Evolutionary conservation across 2,113 vertebrate species (phyloP).

Genomic region (Rhinopomastus cyanomelas): DNA sequence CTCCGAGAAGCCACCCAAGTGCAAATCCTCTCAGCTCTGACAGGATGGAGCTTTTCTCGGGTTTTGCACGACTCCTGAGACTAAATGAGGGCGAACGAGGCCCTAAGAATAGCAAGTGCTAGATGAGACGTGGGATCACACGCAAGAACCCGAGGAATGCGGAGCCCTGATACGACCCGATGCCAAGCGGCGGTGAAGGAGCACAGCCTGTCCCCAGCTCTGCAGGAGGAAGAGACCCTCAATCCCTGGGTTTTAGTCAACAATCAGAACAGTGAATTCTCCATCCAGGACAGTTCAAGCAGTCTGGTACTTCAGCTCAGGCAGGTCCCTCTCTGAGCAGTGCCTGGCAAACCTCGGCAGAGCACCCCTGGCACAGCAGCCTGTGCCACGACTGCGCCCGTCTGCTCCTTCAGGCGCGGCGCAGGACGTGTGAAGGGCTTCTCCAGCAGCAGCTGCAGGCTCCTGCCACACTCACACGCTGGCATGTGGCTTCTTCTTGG

Average conservation of each 20-base stretch:
- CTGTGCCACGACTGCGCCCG: too few species aligned
- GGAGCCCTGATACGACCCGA: not conserved
- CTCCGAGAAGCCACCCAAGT: not conserved
- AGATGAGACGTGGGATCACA: not conserved
- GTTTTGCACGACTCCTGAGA: not conserved
- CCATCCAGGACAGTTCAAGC: too few species aligned
- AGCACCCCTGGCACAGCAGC: too few species aligned
- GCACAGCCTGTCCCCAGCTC: not conserved
- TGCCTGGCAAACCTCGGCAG: too few species aligned
- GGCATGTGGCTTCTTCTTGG: constrained; percentile 97
- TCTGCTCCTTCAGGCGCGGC: too few species aligned
- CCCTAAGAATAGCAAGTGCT: not conserved
- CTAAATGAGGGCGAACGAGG: not conserved
- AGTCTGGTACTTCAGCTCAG: too few species aligned
- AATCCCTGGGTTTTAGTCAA: not conserved
- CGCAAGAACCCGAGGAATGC: not conserved
- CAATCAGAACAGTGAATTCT: constrained; percentile 28
- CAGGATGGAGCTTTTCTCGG: not conserved
- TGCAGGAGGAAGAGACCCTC: not conserved
- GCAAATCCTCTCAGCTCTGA: not conserved
- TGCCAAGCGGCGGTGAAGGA: not conserved
- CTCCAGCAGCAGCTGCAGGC: too few species aligned
- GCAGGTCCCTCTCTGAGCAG: too few species aligned
- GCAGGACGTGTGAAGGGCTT: too few species aligned
- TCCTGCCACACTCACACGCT: constrained; percentile 86